These are phyloP conservation scores for Halictus ligatus DNA, from an alignment of 2,888 invertebrate species.

Conservation along the genomic window DNA sequence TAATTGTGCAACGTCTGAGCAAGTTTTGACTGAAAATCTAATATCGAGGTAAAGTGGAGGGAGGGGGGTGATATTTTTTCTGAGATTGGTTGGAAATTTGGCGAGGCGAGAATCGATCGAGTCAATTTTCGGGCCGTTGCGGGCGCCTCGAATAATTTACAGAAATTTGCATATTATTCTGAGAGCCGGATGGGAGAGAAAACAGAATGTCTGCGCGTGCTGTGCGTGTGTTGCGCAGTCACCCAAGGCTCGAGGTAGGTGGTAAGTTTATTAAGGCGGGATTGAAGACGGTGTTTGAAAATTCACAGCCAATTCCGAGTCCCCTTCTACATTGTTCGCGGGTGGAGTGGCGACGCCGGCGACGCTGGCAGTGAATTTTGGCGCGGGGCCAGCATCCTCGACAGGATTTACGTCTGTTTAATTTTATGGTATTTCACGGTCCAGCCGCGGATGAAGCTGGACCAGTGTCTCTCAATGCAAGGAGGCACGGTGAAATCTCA, in stretches of 20 bases:
- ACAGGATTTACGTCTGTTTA: conserved; percentile 73
- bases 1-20: no score
- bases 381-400: conserved; percentile 62
- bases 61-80: no score
- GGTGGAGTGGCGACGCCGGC: conserved; percentile 58
- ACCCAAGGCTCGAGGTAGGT: not conserved
- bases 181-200: not conserved
- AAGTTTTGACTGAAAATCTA: not conserved
- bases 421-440: conserved; percentile 73
- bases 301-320: conserved; percentile 70
- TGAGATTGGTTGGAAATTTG: not conserved
- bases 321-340: conserved; percentile 65
- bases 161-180: conserved; percentile 4
- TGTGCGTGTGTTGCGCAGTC: not conserved
- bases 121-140: not conserved
- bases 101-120: not conserved
- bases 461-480: conserved; percentile 51
- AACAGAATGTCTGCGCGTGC: not conserved
- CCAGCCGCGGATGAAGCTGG: conserved; percentile 53
- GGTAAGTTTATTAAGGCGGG: conserved; percentile 59
- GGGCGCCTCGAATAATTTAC: not conserved
- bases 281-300: conserved; percentile 61
- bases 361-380: conserved; percentile 68
- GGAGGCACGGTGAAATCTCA: not conserved
- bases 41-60: no score